Evolutionary conservation across 2,113 vertebrate genomes (phyloP).

Genomic region (Romanogobio albipinnatus): DNA sequence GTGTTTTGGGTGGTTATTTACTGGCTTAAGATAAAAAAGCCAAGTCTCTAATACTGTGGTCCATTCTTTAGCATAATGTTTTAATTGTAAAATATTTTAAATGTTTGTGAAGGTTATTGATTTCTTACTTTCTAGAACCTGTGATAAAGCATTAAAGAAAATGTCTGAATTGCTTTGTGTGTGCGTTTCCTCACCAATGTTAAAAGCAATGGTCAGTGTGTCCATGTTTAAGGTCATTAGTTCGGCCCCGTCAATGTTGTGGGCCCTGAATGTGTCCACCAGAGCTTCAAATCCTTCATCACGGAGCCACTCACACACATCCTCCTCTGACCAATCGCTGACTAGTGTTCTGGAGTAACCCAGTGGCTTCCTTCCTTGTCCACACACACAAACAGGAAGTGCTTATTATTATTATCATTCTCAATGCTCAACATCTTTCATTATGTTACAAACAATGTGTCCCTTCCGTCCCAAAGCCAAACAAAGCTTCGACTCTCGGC

Average conservation of each 20-base stretch:
- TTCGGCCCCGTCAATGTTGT: slow-evolving; percentile 86
- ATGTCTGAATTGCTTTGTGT: background rate
- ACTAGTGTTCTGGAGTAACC: slow-evolving; percentile 67
- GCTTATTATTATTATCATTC: slow-evolving; percentile 41
- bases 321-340: slow-evolving; percentile 88
- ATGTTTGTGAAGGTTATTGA: too few species aligned
- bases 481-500: background rate
- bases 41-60: too few species aligned
- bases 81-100: background rate
- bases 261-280: slow-evolving; percentile 77
- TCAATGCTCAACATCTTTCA: background rate
- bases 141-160: background rate
- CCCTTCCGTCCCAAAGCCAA: background rate
- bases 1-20: too few species aligned
- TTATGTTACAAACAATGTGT: background rate
- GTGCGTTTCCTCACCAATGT: slow-evolving; percentile 81
- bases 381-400: slow-evolving; percentile 63
- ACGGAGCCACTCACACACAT: slow-evolving; percentile 82
- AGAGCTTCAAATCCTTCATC: slow-evolving; percentile 79
- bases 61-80: too few species aligned
- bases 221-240: slow-evolving; percentile 82
- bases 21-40: too few species aligned
- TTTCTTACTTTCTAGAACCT: background rate
- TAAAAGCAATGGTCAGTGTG: slow-evolving; percentile 78
- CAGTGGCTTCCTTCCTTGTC: slow-evolving; percentile 69